Conservation (phyloP, 1,140 invertebrate species). For the Rhopalosiphum maidis region DNA sequence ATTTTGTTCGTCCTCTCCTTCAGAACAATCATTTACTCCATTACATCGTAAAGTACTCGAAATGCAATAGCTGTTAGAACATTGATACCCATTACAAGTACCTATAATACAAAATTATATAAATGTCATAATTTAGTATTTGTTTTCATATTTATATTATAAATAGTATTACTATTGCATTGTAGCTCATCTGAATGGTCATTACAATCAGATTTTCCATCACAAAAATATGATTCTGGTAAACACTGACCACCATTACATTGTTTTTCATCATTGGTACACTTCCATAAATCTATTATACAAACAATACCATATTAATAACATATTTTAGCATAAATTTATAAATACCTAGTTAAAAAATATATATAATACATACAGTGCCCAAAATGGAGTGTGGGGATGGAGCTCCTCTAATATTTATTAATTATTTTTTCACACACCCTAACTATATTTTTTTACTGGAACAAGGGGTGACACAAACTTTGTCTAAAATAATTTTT, state of each 20-base stretch:
- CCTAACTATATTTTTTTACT: no score
- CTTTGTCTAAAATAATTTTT: no score
- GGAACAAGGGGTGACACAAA: no score
- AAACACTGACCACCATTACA: constrained; percentile 68
- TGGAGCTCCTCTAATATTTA: no score
- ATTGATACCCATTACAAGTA: constrained; percentile 68
- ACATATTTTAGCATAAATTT: not conserved
- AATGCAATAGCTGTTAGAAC: constrained; percentile 67
- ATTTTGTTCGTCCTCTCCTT: constrained; percentile 72
- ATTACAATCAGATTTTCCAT: constrained; percentile 73
- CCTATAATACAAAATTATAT: constrained; percentile 62
- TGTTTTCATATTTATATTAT: not conserved
- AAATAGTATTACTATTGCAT: constrained; percentile 63
- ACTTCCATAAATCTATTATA: constrained; percentile 65
- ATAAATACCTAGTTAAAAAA: not conserved
- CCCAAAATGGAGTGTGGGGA: no score
- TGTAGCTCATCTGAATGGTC: constrained; percentile 71
- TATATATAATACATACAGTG: not conserved
- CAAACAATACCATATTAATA: not conserved
- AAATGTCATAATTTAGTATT: not conserved
- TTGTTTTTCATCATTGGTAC: constrained; percentile 68
- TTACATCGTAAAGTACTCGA: constrained; percentile 70
- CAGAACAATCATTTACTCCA: constrained; percentile 69
- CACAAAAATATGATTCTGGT: constrained; percentile 70
- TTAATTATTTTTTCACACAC: no score